A percentile compares a stretch with the other conserved stretches of the same genome.
phyloP scores from a whole-genome alignment of 2,888 invertebrate genomes.

The Eupithecia inturbata region DNA sequence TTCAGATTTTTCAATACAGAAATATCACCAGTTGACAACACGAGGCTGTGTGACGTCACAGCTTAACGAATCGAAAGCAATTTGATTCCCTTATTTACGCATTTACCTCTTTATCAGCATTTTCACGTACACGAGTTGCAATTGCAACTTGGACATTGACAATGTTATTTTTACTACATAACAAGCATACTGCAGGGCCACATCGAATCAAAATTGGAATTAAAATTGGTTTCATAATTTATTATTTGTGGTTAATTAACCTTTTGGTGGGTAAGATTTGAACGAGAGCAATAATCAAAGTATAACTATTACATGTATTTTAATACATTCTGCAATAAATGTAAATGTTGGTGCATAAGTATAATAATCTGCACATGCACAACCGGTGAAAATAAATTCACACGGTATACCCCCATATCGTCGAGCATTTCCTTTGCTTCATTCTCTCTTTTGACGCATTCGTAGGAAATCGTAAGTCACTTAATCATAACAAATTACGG shows the following conservation, averaged over 20 bases:
- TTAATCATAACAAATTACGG: slow-evolving; percentile 25
- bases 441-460: slow-evolving; percentile 24
- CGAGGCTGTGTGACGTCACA: slow-evolving; percentile 27
- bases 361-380: neutral
- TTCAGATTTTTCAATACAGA: neutral
- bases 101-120: slow-evolving; percentile 26
- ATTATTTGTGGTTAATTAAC: neutral
- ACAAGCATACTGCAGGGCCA: slow-evolving; percentile 1
- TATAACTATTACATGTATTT: neutral
- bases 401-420: slow-evolving; percentile 9
- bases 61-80: slow-evolving; percentile 30
- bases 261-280: neutral
- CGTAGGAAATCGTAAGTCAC: slow-evolving; percentile 26
- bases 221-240: neutral
- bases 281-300: neutral
- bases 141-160: slow-evolving; percentile 10
- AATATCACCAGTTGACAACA: slow-evolving; percentile 3
- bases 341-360: neutral
- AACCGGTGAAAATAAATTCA: slow-evolving; percentile 4
- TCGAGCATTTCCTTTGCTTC: slow-evolving; percentile 18
- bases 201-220: neutral
- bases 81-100: slow-evolving; percentile 29
- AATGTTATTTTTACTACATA: slow-evolving; percentile 7
- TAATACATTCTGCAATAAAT: neutral
- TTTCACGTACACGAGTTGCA: slow-evolving; percentile 24